Evolutionary conservation across 2,888 invertebrate species (phyloP).

Genomic region (Morpho achilles): DNA sequence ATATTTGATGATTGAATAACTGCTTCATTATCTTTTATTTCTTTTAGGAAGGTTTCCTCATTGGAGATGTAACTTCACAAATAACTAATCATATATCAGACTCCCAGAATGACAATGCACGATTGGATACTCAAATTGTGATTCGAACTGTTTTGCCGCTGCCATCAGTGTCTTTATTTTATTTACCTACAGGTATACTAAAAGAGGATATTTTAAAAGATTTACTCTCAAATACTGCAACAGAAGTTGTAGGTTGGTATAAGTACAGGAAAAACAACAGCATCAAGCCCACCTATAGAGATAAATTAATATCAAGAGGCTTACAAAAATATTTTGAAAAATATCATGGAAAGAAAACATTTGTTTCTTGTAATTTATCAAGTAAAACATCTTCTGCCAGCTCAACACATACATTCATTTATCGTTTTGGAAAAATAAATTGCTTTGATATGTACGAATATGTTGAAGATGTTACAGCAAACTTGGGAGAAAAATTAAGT

Average conservation of each 20-base stretch:
- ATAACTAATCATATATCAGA: constrained; percentile 84
- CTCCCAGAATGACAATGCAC: constrained; percentile 81
- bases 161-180: constrained; percentile 78
- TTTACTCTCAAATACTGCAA: constrained; percentile 72
- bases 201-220: constrained; percentile 73
- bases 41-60: constrained; percentile 80
- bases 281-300: constrained; percentile 80
- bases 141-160: constrained; percentile 81
- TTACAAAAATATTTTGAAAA: constrained; percentile 78
- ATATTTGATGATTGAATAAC: too few species aligned
- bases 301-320: constrained; percentile 81
- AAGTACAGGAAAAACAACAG: constrained; percentile 78
- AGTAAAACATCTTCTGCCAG: constrained; percentile 68
- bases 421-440: constrained; percentile 80
- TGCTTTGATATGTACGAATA: constrained; percentile 75
- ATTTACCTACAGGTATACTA: constrained; percentile 78
- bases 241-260: constrained; percentile 84
- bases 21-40: background rate
- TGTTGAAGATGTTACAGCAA: constrained; percentile 74
- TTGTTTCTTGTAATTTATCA: constrained; percentile 81
- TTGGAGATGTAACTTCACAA: constrained; percentile 81
- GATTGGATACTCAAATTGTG: constrained; percentile 80
- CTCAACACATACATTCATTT: constrained; percentile 81
- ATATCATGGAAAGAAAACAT: constrained; percentile 75
- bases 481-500: constrained; percentile 71